Evolutionary conservation across 1,140 invertebrate genomes (phyloP), one percentile per base, ranked within the genome.

Genomic region (Drosophila parabipectinata): DNA sequence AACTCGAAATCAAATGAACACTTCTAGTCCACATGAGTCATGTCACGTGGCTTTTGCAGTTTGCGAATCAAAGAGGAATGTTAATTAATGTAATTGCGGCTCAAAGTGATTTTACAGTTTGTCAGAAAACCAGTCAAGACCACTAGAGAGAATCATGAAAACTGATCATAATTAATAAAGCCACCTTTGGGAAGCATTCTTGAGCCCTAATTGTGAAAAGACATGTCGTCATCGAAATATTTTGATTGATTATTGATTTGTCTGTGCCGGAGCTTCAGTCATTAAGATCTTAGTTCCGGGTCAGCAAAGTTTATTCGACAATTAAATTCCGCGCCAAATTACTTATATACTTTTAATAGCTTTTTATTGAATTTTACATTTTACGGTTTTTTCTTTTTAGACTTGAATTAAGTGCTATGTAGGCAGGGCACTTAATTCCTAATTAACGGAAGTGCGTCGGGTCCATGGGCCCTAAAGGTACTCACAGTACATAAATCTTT

Each of bases 381-480:
- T 60, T 28, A 18, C 7, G 72, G 4, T 56, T 4, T 66, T 74
- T 60, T 26, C 10, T 50, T 21, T 26, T 26, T 32, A 12, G 18
- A 7, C 39, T 6, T 21, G 39, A 75, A 79, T 83, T 21, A 62
- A 79, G 75, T 66, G 60, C 63, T 76, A 56, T 56, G 63, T 37
- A 50, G 62, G n/a, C 28, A 37, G 56, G 56, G 24, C 56, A 76
- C 73, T 77, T 87, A 61, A 62, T 64, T 67, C 45, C 58, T 67
- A 81, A 87, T 85, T 81, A 87, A 78, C 69, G 61, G 74, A 81
- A 85, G 73, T 77, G 45, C 74, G 44, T 67, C 41, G 21, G 47
- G 15, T 24, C 53, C 50, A 14, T 14, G 15, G 15, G 39, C 52
- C 24, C 12, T 28, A 26, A 41, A 55, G 63, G 60, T 45, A 67